These are phyloP conservation scores for Tangara arthus DNA, from an alignment of 2,797 vertebrate species.

Conservation along the genomic window DNA sequence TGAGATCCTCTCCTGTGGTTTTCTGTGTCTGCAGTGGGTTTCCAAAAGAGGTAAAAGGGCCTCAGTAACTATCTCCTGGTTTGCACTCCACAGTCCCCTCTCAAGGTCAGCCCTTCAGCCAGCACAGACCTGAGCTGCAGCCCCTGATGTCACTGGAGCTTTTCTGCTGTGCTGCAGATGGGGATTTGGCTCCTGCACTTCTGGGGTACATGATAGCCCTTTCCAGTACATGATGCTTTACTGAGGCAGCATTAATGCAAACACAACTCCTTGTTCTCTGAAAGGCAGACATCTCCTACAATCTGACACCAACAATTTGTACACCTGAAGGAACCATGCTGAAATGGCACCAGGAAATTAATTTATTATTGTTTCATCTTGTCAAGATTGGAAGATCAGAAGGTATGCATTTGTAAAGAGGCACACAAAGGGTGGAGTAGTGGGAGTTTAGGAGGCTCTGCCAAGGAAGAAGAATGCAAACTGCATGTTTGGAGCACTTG, in stretches of 20 bases:
- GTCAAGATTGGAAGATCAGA: neutral
- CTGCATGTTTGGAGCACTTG: neutral
- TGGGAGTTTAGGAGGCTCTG: conserved; percentile 1
- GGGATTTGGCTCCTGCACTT: neutral
- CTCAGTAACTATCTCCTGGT: neutral
- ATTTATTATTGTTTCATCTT: neutral
- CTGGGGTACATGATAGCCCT: neutral
- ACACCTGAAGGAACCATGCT: neutral
- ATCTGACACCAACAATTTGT: neutral
- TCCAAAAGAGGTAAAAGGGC: neutral
- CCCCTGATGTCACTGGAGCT: neutral
- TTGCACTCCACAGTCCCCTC: neutral
- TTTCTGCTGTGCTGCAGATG: neutral
- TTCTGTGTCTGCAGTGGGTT: neutral
- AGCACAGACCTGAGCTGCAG: neutral
- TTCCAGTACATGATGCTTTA: neutral
- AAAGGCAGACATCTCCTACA: neutral
- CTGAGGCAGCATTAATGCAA: neutral
- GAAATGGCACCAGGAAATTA: neutral
- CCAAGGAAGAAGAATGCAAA: conserved; percentile 5
- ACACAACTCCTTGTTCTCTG: neutral
- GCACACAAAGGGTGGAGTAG: neutral
- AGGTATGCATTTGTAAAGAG: neutral
- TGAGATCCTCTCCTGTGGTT: neutral
- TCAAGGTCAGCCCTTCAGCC: neutral